Evolutionary conservation across 2,888 invertebrate species (phyloP), one percentile per base, ranked within the genome.

Genomic region (Dyspetes luteomarginatus): DNA sequence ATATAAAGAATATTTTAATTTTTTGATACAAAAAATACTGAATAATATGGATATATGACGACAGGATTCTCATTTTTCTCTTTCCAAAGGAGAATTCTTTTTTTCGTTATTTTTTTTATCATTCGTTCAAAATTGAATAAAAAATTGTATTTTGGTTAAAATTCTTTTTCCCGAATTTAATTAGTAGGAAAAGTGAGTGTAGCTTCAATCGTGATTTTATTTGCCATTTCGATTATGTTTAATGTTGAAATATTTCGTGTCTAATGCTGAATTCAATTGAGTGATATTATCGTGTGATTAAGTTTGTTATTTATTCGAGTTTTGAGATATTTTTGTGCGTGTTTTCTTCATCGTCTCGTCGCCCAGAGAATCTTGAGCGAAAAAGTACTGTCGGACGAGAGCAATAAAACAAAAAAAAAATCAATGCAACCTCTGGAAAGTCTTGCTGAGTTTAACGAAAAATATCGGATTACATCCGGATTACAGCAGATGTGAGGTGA

Each of bases 381-480:
- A 41, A 50, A 26, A 58, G 3, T 15, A 30, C 41, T 17, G 22
- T 15, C 28, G 43, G 9, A 43, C 55, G 28, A 22, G 22, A 43
- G n/a, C n/a, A n/a, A n/a, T n/a, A 48, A 55, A 5, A 12, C 24
- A 17, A 24, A 17, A 52, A 26, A 43, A 9, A 43, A 24, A 26
- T 19, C 55, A 30, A 56, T 65, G 62, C 75, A 52, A 55, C 17
- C 55, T 65, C 43, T 45, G 41, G 5, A 26, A 22, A 26, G 12
- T 15, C 60, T 30, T 22, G 43, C 26, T 17, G 56, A 45, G 48
- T 45, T 3, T 52, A 28, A 26, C 9, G 65, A 56, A 56, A 68
- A 71, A 84, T 65, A 77, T 73, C 56, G 84, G 84, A 84, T 82
- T 84, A 83, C 75, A 79, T 79, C 82, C 62, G 28, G 62, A 76